Conservation (phyloP, 2,888 invertebrate species). For the Leptopterna dolabrata region DNA sequence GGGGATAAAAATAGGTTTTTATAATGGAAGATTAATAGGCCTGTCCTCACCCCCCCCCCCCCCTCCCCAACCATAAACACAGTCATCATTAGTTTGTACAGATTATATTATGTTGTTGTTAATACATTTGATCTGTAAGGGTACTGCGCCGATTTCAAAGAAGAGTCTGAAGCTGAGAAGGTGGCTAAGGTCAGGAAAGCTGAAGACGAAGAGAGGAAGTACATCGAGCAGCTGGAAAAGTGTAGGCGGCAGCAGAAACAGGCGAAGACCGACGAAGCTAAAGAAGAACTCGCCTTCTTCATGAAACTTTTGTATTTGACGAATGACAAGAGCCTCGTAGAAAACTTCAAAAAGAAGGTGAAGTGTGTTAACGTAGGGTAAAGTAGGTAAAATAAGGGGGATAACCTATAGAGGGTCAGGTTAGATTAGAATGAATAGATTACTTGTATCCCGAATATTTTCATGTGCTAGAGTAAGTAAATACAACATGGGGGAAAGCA, state of each 20-base stretch:
- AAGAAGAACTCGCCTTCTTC: constrained; percentile 17
- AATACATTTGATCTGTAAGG: background rate
- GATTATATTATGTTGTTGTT: background rate
- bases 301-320: constrained; percentile 26
- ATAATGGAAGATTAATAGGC: too few relatives aligned
- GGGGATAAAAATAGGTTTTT: too few relatives aligned
- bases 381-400: too few relatives aligned
- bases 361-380: background rate
- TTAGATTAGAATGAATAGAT: too few relatives aligned
- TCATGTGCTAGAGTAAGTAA: too few relatives aligned
- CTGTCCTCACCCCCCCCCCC: too few relatives aligned
- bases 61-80: too few relatives aligned
- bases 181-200: background rate
- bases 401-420: too few relatives aligned
- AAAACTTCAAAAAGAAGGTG: constrained; percentile 19
- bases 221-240: background rate
- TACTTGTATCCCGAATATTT: too few relatives aligned
- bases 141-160: background rate
- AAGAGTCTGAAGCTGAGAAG: background rate
- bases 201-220: constrained; percentile 32
- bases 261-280: background rate
- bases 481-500: too few relatives aligned
- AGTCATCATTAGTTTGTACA: background rate
- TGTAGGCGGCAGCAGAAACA: background rate
- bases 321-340: background rate